phyloP scores from a whole-genome alignment of 2,888 invertebrate genomes.

The Shargacucullia verbasci region DNA sequence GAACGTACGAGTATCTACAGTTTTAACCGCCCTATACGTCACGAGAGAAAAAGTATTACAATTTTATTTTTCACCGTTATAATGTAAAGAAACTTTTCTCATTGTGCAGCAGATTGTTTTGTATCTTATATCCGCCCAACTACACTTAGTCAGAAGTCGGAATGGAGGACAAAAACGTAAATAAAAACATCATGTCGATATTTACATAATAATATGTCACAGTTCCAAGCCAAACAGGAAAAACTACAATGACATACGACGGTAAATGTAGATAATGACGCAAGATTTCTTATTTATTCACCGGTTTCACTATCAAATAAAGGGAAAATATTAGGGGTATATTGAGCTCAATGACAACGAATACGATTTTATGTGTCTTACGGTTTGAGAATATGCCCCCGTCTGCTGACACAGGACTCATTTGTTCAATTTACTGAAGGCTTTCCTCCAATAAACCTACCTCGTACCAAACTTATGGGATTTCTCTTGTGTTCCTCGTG shows the following conservation, averaged over 20 bases:
- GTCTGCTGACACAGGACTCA: slow-evolving; percentile 60
- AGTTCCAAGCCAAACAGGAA: slow-evolving; percentile 28
- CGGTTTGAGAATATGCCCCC: slow-evolving; percentile 47
- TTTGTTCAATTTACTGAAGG: slow-evolving; percentile 66
- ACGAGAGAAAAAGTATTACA: no score
- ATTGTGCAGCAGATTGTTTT: no score
- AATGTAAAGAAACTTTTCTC: no score
- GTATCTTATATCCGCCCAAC: no score
- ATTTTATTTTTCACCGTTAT: no score
- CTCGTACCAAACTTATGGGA: slow-evolving; percentile 52
- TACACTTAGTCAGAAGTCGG: background rate
- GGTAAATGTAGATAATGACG: slow-evolving; percentile 30
- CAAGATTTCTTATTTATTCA: slow-evolving; percentile 25
- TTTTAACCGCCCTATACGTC: no score
- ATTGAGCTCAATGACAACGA: slow-evolving; percentile 18
- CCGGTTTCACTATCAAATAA: slow-evolving; percentile 16
- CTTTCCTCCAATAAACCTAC: slow-evolving; percentile 61
- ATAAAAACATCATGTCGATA: slow-evolving; percentile 9
- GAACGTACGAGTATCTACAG: no score
- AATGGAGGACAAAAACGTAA: background rate
- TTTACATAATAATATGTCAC: slow-evolving; percentile 8
- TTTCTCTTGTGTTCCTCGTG: slow-evolving; percentile 40
- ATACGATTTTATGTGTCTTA: slow-evolving; percentile 36
- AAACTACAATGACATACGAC: slow-evolving; percentile 12
- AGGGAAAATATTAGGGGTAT: slow-evolving; percentile 24